Base-by-base conservation (phyloP, 2,797 vertebrate species). In the Neosalanx taihuensis region DNA sequence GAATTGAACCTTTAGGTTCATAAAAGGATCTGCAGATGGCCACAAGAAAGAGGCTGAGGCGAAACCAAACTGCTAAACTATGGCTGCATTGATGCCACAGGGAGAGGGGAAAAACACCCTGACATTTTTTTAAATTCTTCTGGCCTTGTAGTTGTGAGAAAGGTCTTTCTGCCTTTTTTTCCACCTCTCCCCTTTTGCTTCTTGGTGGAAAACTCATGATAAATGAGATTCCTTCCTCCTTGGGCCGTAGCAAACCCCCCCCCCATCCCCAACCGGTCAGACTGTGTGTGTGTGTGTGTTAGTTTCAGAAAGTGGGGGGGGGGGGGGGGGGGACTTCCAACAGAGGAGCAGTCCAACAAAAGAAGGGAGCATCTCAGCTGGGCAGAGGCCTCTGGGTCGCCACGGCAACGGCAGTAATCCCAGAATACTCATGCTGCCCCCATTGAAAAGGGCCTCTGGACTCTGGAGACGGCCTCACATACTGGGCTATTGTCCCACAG, bases 311-410 rank as follows among this genome's bases (percentile, higher is more conserved):
- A 75, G 77, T 71, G 78, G 73, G 70, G 62, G 73, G 67, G 74
- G 73, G 79, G 76, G 79, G 1, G 72, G 68, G 72, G 86, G 87
- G 81, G 84, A 89, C 87, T 89, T 85, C 87, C 88, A 73, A 83
- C 87, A 85, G 87, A 82, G 89, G 86, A 85, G 89, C 89, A 85
- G 89, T 86, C 77, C 86, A 90, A 93, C 92, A 93, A 93, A 92
- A 79, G 89, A 87, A 85, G 69, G 83, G 87, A 86, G 89, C 92
- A 91, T 91, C 92, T 93, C 92, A 92, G 90, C 92, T 92, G 91
- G 89, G 74, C 84, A 88, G 85, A 87, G 89, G 85, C 86, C 89
- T 88, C 85, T 73, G 82, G 35, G 89, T 94, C 70, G 69, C 89
- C 92, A 85, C 84, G 90, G 89, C 72, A 81, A 93, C 89, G 12